Evolutionary conservation across 1,140 invertebrate genomes (phyloP), one percentile per base, ranked within the genome.

Genomic region (Orussus abietinus): DNA sequence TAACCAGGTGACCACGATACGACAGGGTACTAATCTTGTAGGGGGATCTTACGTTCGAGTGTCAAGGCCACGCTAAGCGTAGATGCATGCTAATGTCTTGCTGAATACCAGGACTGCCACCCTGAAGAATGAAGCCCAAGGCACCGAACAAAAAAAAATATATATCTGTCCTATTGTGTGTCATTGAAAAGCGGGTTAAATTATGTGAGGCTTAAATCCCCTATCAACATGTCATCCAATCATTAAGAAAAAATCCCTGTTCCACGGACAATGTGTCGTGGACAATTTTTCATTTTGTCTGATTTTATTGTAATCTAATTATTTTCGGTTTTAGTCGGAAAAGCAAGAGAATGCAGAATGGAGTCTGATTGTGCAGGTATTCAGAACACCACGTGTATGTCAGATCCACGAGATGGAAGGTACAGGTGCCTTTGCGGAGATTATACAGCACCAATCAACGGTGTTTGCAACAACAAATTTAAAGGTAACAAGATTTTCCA

Each of bases 391-490:
- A 82, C 80, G 12, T 85, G 83, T 40, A 76, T 84, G 3, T 59
- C 75, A 21, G 80, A 82, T 25, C 71, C 73, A 13, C 75, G 72
- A 42, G 80, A 82, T 51, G 68, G 75, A 17, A 75, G 74, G 41
- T 73, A 74, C 19, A 67, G 81, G 14, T 85, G 82, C 41, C 74
- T 85, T 0, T 85, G 83, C 49, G 80, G 80, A 1, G 81, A 84
- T 61, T 81, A 81, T 54, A 61, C 72, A 1, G 69, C 80, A 2
- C 82, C 83, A 0, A 49, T 74, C 1, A 83, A 83, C 49, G 82
- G 82, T 15, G 68, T 71, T 13, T 85, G 83, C 48, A 72, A 71
- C 21, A 75, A 76, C 65, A 63, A 76, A 58, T 74, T 73, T 43
- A 80, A 78, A 73, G 72, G 77, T 77, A 52, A 53, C 10, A 25